Evolutionary conservation across 2,888 invertebrate genomes (phyloP).

Genomic region (Diaphora mendica): DNA sequence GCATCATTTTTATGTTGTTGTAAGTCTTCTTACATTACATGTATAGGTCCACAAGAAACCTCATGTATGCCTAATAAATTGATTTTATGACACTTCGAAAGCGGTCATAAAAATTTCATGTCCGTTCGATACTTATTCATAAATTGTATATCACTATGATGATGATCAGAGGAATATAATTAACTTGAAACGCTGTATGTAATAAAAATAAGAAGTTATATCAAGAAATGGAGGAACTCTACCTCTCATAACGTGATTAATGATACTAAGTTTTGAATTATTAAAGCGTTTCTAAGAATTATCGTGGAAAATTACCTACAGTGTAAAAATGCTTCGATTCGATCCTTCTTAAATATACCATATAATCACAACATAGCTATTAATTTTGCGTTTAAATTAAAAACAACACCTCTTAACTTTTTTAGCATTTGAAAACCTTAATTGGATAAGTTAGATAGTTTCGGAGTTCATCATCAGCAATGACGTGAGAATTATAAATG

Average conservation of each 20-base stretch:
- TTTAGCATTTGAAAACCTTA: background rate
- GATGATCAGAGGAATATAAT: background rate
- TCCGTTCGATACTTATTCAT: background rate
- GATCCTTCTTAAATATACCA: background rate
- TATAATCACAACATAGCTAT: background rate
- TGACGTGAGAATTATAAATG: too few species aligned
- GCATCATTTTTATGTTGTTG: too few species aligned
- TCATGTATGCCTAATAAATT: background rate
- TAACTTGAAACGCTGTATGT: constrained; percentile 10
- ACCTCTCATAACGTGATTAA: constrained; percentile 23
- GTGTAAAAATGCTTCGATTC: background rate
- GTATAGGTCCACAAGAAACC: background rate
- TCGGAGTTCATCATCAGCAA: too few species aligned
- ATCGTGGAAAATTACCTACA: background rate
- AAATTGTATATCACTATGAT: background rate
- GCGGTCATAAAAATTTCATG: background rate
- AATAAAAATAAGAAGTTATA: constrained; percentile 31
- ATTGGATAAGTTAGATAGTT: too few species aligned
- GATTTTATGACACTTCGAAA: background rate
- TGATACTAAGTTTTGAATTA: constrained; percentile 34
- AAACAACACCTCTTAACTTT: background rate
- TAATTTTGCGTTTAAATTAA: too few species aligned
- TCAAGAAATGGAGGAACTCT: constrained; percentile 20
- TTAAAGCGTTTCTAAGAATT: constrained; percentile 19
- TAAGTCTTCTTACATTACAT: background rate